A percentile compares a stretch with the other conserved stretches of the same genome.
Evolutionary conservation across 2,797 vertebrate genomes (phyloP).

Genomic region (Morelia viridis): DNA sequence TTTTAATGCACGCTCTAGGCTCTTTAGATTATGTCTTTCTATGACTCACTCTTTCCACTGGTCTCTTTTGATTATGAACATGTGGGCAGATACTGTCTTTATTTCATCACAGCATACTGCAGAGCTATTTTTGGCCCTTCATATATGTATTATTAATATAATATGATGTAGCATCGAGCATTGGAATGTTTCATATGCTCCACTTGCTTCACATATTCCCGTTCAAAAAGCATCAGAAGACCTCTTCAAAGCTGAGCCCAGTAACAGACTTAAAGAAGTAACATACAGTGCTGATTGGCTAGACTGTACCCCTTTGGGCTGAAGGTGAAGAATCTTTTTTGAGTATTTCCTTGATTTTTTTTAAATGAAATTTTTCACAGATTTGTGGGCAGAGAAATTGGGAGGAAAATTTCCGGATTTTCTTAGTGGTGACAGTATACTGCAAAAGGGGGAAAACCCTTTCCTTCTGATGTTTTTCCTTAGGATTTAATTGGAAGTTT

Average conservation of each 20-base stretch:
- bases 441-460: not conserved
- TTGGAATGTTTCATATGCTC: not conserved
- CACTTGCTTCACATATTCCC: not conserved
- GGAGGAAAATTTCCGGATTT: not conserved
- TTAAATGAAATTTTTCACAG: not conserved
- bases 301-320: not conserved
- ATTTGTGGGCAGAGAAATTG: not conserved
- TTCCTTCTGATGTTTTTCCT: not conserved
- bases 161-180: not conserved
- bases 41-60: not conserved
- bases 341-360: not conserved
- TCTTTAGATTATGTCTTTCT: not conserved
- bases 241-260: not conserved
- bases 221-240: not conserved
- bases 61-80: not conserved
- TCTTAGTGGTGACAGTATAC: not conserved
- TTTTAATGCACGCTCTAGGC: not conserved
- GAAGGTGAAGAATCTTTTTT: not conserved
- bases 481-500: not conserved
- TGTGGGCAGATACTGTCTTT: not conserved
- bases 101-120: not conserved
- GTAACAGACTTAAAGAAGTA: not conserved
- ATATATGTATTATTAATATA: conserved; percentile 29
- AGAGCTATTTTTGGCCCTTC: conserved; percentile 2
- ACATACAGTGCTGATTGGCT: not conserved